Base-by-base conservation (phyloP, 2,888 invertebrate species). In the Patella ulyssiponensis region DNA sequence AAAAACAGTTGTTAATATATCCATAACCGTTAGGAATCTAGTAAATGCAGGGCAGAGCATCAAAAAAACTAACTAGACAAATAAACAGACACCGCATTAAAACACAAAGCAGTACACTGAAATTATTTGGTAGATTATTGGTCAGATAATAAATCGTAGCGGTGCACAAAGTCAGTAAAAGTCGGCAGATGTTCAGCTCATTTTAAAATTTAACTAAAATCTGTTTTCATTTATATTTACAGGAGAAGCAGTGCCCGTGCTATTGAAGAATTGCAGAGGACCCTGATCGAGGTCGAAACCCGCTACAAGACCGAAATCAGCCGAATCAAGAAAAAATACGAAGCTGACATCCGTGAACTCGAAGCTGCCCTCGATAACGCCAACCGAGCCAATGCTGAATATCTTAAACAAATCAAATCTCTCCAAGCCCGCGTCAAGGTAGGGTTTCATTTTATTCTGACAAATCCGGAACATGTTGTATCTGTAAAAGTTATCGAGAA, bases 381-480 rank as follows among this genome's bases (percentile, higher is more conserved):
- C 93, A 98, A 99, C 94, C 97, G 98, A 94, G 97, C 96, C 93
- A 90, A 89, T 79, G 88, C 87, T 78, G 91, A 91, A 79, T 95
- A 99, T 93, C 98, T 98, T 93, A 96, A 97, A 88, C 96, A 98
- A 93, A 98, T 99, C 94, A 98, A 98, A 94, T 96, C 95, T 93
- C 98, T 98, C 93, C 96, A 97, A 86, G 94, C 97, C 92, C 96
- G 96, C 93, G 94, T 96, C 92, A 95, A 94, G 91, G 95, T 94
- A 90, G 91, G 92, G 1, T 33, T 15, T 27, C 14, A 17, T 11
- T 14, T 51, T 11, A 53, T n/a, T 54, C 54, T 5, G 44, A 44
- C 4, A 33, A 33, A 33, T 5, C 33, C 33, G 4, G 33, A 33
- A 33, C 33, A 33, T 33, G 33, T 33, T 33, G 33, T 33, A 33